Base-by-base conservation (phyloP, 1,140 invertebrate genomes). In the Arion vulgaris region DNA sequence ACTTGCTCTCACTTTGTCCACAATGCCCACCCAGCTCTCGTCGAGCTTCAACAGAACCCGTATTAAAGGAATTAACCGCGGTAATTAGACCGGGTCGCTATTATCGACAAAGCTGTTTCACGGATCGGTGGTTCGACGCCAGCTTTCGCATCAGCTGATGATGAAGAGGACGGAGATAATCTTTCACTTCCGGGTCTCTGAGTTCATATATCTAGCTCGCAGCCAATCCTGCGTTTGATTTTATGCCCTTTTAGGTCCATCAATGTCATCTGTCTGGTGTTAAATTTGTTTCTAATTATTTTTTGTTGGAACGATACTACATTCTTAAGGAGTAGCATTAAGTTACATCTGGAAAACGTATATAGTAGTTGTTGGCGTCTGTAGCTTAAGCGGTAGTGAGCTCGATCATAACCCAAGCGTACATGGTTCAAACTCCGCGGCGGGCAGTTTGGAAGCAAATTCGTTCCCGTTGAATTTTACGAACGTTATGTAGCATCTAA, bases 11-110 rank as follows among this genome's bases (percentile, higher is more conserved):
- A n/a, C n/a, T n/a, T n/a, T n/a, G n/a, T n/a, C n/a, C n/a, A n/a
- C n/a, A n/a, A n/a, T n/a, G n/a, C n/a, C 62, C 28, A 17, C 51
- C 62, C n/a, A 32, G 28, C n/a, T 15, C 62, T 66, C 62, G n/a
- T 2, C 28, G 5, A 34, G n/a, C 62, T 28, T 28, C n/a, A 32
- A 32, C 17, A 66, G 62, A 17, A 34, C 62, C 62, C 62, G 62
- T 66, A 66, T 66, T 66, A n/a, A 32, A 28, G 62, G 62, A 66
- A 66, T 32, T 32, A 66, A 66, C n/a, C n/a, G n/a, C 62, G 62
- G 62, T 66, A 66, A 66, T 66, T 66, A 66, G 53, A 66, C 62
- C 28, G 4, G 62, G n/a, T 28, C n/a, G 62, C 62, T 11, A 32
- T 66, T 66, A 66, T 7, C 28, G 62, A 66, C 62, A 66, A 34